Base-by-base conservation (phyloP, 2,888 invertebrate species). In the Itoplectis maculator region DNA sequence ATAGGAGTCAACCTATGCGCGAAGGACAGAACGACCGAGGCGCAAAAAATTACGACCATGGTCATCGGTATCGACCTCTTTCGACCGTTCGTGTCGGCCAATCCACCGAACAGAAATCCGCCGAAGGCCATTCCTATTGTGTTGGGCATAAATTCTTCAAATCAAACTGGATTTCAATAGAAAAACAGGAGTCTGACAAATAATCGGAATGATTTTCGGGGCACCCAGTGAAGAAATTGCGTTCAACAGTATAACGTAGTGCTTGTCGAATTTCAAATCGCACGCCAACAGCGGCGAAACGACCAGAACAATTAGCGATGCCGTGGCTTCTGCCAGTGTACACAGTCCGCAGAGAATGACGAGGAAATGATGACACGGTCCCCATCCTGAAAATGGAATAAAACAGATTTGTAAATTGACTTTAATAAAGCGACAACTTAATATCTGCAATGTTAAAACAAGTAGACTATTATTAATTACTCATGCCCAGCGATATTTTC, bases 61-160 rank as follows among this genome's bases (percentile, higher is more conserved):
- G 91, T 90, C 66, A 89, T 84, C 0, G 92, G 88, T 81, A 94
- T 88, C 47, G 91, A 87, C 81, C 86, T 86, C 86, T 92, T 93
- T 74, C 93, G 90, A n/a, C 93, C 93, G 70, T 88, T 88, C 47
- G 91, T 87, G 82, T 94, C 94, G 4, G 91, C 89, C n/a, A 92
- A 72, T 61, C 88, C 85, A 61, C 91, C 90, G 18, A 93, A 87
- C 9, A 92, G 9, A 69, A 92, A 90, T 45, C 92, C 91, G 40
- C 93, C 93, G 11, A 92, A 42, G 4, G 89, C 88, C 89, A 91
- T 91, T 68, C 93, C 93, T 93, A 82, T 45, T 45, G n/a, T n/a
- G 37, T 37, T 2, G 8, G 35, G 23, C 6, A 23, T 54, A 13
- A 13, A 13, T 45, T 45, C 1, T 45, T n/a, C 45, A n/a, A 45